A percentile compares a stretch with the other conserved stretches of the same genome.
phyloP scores from a whole-genome alignment of 2,888 invertebrate species.

The Melanostoma scalare region DNA sequence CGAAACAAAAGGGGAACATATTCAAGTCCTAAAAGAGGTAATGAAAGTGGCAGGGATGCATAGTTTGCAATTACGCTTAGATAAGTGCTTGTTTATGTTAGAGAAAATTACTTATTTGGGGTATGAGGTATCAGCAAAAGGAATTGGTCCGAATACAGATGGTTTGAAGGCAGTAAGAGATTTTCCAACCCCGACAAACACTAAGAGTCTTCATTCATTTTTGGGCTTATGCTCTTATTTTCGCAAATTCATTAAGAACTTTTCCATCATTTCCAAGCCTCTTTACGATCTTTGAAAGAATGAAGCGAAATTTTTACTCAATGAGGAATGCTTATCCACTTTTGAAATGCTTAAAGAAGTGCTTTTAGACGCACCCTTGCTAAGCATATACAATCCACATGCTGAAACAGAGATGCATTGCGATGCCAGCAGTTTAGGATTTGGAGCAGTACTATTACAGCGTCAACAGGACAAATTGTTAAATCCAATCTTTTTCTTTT shows the following conservation, averaged over 20 bases:
- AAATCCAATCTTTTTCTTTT: too few relatives aligned
- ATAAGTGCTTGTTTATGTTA: slow-evolving; percentile 73
- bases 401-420: too few relatives aligned
- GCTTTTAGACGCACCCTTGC: too few relatives aligned
- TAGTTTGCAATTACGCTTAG: slow-evolving; percentile 45
- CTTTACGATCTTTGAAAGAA: slow-evolving; percentile 37
- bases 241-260: slow-evolving; percentile 6
- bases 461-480: too few relatives aligned
- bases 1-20: slow-evolving; percentile 49
- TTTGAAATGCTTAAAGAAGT: neutral
- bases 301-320: slow-evolving; percentile 18
- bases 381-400: too few relatives aligned
- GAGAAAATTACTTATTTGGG: slow-evolving; percentile 40
- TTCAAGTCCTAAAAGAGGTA: slow-evolving; percentile 4
- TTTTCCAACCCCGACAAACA: slow-evolving; percentile 52
- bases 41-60: slow-evolving; percentile 59
- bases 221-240: slow-evolving; percentile 34
- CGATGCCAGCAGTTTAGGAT: too few relatives aligned
- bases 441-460: too few relatives aligned
- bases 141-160: slow-evolving; percentile 21
- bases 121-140: slow-evolving; percentile 17
- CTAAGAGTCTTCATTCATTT: slow-evolving; percentile 38
- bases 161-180: slow-evolving; percentile 9
- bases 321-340: neutral
- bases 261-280: slow-evolving; percentile 13